Conservation (phyloP, 2,797 vertebrate genomes). For the Pseudotriccus pelzelni region DNA sequence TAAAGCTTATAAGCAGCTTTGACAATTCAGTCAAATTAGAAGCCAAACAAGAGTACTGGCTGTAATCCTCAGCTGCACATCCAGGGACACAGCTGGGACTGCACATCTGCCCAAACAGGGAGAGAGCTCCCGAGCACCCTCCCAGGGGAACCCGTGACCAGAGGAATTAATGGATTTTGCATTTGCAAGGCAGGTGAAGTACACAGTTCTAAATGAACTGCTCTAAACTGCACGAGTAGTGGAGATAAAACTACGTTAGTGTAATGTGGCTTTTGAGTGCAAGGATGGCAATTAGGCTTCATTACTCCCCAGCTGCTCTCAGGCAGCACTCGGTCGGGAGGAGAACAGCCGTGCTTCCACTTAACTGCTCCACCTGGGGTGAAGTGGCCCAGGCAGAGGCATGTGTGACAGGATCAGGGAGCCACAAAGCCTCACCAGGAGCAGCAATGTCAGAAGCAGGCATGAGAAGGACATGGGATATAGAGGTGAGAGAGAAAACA, state of each 20-base stretch:
- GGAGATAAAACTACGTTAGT: not conserved
- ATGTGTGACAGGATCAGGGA: not conserved
- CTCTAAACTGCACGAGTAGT: not conserved
- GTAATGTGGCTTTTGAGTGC: not conserved
- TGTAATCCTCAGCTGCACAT: not conserved
- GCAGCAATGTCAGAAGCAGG: not conserved
- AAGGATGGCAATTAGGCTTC: not conserved
- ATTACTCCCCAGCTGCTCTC: not conserved
- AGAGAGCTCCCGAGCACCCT: not conserved
- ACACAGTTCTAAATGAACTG: not conserved
- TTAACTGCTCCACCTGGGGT: not conserved
- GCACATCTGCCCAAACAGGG: not conserved
- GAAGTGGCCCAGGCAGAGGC: not conserved
- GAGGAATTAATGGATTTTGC: not conserved
- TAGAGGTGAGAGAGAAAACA: not conserved
- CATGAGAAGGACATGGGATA: not conserved
- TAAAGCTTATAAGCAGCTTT: constrained; percentile 16
- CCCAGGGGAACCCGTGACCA: not conserved
- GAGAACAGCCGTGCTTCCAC: not conserved
- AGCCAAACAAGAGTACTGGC: not conserved
- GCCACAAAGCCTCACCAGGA: not conserved
- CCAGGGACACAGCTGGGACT: not conserved
- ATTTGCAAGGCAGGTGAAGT: not conserved
- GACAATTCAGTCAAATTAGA: not conserved
- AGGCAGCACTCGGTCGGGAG: not conserved